Evolutionary conservation across 2,888 invertebrate genomes (phyloP).

Genomic region (Nomada ferruginata): DNA sequence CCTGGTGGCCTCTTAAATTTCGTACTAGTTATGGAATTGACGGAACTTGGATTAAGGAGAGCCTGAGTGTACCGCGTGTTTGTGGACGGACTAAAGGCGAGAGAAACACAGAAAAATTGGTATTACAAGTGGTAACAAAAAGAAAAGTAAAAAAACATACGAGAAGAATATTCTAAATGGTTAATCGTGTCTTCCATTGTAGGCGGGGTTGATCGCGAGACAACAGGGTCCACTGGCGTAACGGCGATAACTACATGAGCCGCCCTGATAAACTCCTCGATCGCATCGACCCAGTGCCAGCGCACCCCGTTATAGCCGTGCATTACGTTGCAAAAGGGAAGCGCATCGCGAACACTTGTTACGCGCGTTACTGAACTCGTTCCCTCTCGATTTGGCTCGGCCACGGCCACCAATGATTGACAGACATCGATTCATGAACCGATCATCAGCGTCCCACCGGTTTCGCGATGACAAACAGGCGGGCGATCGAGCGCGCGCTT

Average conservation of each 20-base stretch:
- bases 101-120: neutral
- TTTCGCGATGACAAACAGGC: constrained; percentile 21
- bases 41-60: neutral
- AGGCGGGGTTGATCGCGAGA: neutral
- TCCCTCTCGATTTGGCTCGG: constrained; percentile 49
- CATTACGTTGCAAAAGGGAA: constrained; percentile 61
- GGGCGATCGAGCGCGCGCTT: constrained; percentile 24
- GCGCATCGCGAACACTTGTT: constrained; percentile 63
- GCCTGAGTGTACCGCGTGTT: neutral
- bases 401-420: constrained; percentile 40
- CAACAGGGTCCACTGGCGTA: neutral
- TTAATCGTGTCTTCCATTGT: neutral
- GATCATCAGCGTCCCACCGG: neutral
- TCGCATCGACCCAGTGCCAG: constrained; percentile 58
- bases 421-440: constrained; percentile 54
- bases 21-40: neutral
- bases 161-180: neutral
- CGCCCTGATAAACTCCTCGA: constrained; percentile 5
- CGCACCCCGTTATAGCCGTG: constrained; percentile 60
- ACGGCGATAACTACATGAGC: neutral
- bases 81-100: neutral
- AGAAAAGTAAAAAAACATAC: neutral
- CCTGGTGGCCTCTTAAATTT: neutral
- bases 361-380: constrained; percentile 32
- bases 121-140: neutral